phyloP scores from a whole-genome alignment of 1,140 invertebrate genomes.

The Scaptomyza montana region DNA sequence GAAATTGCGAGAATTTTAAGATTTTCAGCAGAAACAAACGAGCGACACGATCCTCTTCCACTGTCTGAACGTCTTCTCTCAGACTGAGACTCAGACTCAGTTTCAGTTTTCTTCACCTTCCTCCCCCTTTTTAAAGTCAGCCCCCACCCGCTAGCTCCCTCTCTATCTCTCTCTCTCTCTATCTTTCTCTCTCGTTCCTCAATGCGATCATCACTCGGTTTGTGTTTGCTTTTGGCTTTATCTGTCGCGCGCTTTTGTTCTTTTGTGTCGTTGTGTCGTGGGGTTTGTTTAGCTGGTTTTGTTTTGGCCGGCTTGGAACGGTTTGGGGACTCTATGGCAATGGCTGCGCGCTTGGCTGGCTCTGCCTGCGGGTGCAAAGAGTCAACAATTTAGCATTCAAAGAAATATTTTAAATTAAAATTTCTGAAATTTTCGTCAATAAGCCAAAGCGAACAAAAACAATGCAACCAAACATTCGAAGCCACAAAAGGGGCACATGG shows the following conservation, averaged over 20 bases:
- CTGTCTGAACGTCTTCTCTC: slow-evolving; percentile 66
- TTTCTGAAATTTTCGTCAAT: slow-evolving; percentile 83
- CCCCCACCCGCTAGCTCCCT: slow-evolving; percentile 14
- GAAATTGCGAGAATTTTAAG: slow-evolving; percentile 84
- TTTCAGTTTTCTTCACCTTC: slow-evolving; percentile 9
- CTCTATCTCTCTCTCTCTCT: slow-evolving; percentile 10
- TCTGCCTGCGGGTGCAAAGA: slow-evolving; percentile 68
- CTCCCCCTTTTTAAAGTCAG: background rate
- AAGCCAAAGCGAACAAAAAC: slow-evolving; percentile 64
- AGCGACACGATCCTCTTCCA: slow-evolving; percentile 81
- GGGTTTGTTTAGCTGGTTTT: slow-evolving; percentile 77
- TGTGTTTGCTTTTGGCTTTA: slow-evolving; percentile 73
- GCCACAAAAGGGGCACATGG: slow-evolving; percentile 28
- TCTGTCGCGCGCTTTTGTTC: slow-evolving; percentile 82
- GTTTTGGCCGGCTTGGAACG: slow-evolving; percentile 25
- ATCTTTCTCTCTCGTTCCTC: slow-evolving; percentile 11
- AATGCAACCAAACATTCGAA: slow-evolving; percentile 48
- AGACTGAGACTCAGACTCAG: slow-evolving; percentile 27
- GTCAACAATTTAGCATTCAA: slow-evolving; percentile 83
- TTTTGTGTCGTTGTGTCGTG: slow-evolving; percentile 73
- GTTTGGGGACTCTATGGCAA: slow-evolving; percentile 26
- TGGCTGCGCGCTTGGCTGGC: slow-evolving; percentile 25
- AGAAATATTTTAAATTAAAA: slow-evolving; percentile 84
- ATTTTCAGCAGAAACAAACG: slow-evolving; percentile 84
- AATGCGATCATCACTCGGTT: slow-evolving; percentile 17